phyloP scores from a whole-genome alignment of 2,113 vertebrate species.

The Halichoeres trimaculatus region DNA sequence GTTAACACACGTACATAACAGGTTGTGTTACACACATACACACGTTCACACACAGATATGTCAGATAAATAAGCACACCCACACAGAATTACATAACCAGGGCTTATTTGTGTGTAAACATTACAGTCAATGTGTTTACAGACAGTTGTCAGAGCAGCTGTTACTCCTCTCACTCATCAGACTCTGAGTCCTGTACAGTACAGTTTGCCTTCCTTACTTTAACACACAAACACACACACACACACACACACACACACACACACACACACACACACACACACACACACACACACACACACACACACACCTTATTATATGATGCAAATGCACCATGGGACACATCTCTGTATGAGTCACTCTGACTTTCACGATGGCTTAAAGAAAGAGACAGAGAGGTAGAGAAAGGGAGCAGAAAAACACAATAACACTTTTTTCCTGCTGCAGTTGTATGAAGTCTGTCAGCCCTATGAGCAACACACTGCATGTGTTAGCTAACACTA shows the following conservation, averaged over 20 bases:
- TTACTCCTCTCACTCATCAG: not conserved
- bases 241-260: not conserved
- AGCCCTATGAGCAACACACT: too few species aligned
- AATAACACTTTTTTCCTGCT: not conserved
- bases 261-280: not conserved
- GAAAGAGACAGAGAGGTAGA: not conserved
- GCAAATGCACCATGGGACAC: conserved; percentile 6
- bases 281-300: too few species aligned
- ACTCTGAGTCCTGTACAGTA: not conserved
- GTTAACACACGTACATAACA: not conserved
- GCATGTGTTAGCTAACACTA: too few species aligned
- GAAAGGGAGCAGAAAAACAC: not conserved
- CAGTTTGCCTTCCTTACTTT: not conserved
- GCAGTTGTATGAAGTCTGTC: too few species aligned
- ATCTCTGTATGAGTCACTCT: conserved; percentile 14
- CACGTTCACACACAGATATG: conserved; percentile 10
- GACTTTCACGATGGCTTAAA: conserved; percentile 14
- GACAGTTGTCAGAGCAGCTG: not conserved
- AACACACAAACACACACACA: not conserved
- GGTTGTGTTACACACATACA: conserved; percentile 8
- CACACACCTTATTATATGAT: conserved; percentile 9
- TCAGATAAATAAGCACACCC: not conserved
- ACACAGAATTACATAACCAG: not conserved
- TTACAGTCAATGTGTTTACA: not conserved
- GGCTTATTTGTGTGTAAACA: not conserved